Percentiles rank a stretch among this genome's conserved stretches.
Evolutionary conservation across 2,113 vertebrate species (phyloP).

Genomic region (Poicephalus gulielmi): DNA sequence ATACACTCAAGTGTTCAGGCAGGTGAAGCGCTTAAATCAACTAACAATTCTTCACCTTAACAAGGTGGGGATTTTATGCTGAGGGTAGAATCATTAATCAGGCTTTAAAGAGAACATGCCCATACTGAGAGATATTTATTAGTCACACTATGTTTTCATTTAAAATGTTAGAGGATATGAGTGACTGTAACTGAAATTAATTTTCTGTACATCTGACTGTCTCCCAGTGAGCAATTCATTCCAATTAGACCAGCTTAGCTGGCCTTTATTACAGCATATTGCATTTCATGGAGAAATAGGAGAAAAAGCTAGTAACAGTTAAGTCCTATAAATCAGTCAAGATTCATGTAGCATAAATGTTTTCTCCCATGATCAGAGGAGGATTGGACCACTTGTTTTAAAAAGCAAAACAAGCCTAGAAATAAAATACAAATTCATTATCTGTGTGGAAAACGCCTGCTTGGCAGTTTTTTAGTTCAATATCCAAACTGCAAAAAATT

Average conservation of each 20-base stretch:
- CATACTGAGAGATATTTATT: slow-evolving; percentile 34
- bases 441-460: neutral
- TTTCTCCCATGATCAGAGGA: neutral
- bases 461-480: neutral
- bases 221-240: neutral
- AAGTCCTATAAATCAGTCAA: neutral
- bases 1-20: slow-evolving; percentile 12
- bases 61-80: slow-evolving; percentile 46
- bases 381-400: slow-evolving; percentile 2
- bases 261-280: neutral
- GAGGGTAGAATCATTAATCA: slow-evolving; percentile 51
- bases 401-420: neutral
- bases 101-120: slow-evolving; percentile 2
- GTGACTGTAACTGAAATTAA: slow-evolving; percentile 30
- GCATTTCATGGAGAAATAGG: neutral
- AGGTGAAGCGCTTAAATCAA: slow-evolving; percentile 65
- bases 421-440: slow-evolving; percentile 43
- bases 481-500: neutral
- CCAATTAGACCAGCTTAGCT: slow-evolving; percentile 19
- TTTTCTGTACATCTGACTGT: slow-evolving; percentile 34
- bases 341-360: neutral
- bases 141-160: slow-evolving; percentile 44
- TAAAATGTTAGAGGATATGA: slow-evolving; percentile 22
- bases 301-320: neutral
- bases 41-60: slow-evolving; percentile 42